Base-by-base conservation (phyloP, 2,113 vertebrate genomes). In the Rhabdornis inornatus region DNA sequence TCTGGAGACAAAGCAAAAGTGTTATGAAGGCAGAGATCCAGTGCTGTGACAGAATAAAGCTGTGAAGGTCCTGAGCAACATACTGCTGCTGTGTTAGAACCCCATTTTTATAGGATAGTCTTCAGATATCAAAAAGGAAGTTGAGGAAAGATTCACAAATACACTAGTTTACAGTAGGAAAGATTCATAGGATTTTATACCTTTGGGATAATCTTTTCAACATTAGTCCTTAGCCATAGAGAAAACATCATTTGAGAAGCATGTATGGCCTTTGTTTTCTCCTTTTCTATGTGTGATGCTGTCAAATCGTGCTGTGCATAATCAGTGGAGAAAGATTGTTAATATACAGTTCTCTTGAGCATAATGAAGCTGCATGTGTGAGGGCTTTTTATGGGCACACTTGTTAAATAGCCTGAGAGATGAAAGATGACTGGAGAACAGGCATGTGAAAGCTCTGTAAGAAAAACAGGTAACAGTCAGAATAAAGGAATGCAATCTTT, bases 1-100 rank as follows among this genome's bases (percentile, higher is more conserved):
- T 95, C 96, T 95, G 93, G n/a, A 89, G 59, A 90, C 66, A 94
- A 94, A 96, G n/a, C 53, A 92, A 9, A 94, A 90, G 4, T 4
- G 27, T 90, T 90, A 65, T 2, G 20, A 83, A 52, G n/a, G 33
- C 13, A 82, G 14, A 13, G 33, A 71, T 21, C 16, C n/a, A 21
- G 17, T 40, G 52, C 9, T 83, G 31, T 15, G 21, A 33, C 42
- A 70, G 45, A 44, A 71, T 52, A 53, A 89, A 91, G 4, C 28
- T 86, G 61, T 37, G 53, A 79, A 35, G 22, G 5, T 33, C 13
- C n/a, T 63, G 24, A 63, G n/a, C 12, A 91, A 40, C 22, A 9
- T 20, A 18, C 5, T 47, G 70, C 27, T 87, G 23, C 50, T 76
- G 15, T 63, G 31, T 15, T 68, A 72, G 71, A 71, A 7, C 5